Conservation (phyloP, 2,888 invertebrate species). For the Polyploca ridens region DNA sequence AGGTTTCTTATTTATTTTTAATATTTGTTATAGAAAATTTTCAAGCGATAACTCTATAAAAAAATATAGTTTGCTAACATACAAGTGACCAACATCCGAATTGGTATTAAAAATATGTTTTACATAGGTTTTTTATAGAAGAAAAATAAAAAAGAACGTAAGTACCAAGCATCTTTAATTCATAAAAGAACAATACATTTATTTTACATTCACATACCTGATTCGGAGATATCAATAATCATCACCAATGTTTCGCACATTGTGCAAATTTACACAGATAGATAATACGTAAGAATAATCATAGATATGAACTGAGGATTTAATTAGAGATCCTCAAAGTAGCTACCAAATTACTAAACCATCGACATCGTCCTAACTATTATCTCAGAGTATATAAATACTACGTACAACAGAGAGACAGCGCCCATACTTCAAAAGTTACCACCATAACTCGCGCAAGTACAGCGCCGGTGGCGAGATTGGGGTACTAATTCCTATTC, state of each 20-base stretch:
- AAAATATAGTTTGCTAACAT: too few species aligned
- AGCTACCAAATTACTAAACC: background rate
- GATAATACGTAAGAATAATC: background rate
- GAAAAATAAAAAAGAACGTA: background rate
- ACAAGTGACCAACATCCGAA: too few species aligned
- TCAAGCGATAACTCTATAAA: too few species aligned
- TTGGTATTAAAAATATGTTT: too few species aligned
- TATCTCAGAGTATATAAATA: too few species aligned
- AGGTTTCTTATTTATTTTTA: slow-evolving; percentile 1
- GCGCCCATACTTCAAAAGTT: too few species aligned
- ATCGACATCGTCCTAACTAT: background rate
- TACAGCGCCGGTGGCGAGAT: too few species aligned
- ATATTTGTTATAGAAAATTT: background rate
- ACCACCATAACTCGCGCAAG: too few species aligned
- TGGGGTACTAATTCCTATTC: too few species aligned
- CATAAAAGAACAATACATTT: slow-evolving; percentile 5
- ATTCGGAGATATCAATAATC: background rate
- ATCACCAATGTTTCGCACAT: too few species aligned
- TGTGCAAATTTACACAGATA: background rate
- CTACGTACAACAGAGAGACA: too few species aligned
- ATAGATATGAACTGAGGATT: background rate
- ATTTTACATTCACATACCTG: background rate
- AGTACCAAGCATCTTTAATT: slow-evolving; percentile 1
- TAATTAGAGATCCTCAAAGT: background rate
- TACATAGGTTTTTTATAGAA: background rate